These are phyloP conservation scores for Tryphoninae sp. DNA, from an alignment of 2,888 invertebrate genomes.

Conservation along the genomic window DNA sequence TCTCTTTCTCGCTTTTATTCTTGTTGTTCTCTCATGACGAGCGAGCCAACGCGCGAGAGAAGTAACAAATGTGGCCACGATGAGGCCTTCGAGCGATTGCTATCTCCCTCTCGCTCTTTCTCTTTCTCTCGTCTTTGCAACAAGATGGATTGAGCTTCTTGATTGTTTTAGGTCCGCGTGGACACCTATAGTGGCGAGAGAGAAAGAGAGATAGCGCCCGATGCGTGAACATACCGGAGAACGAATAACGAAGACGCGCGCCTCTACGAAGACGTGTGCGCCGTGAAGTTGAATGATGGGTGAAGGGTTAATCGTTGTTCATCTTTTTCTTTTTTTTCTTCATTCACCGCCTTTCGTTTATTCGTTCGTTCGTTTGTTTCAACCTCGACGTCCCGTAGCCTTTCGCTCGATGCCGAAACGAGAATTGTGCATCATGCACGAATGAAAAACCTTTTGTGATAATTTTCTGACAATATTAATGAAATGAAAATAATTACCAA, in stretches of 20 bases:
- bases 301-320: constrained; percentile 65
- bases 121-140: constrained; percentile 48
- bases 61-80: constrained; percentile 47
- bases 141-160: constrained; percentile 69
- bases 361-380: constrained; percentile 44
- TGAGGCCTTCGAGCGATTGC: constrained; percentile 30
- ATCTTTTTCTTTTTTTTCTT: constrained; percentile 27
- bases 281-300: constrained; percentile 62
- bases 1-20: not conserved
- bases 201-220: constrained; percentile 18
- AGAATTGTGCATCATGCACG: not conserved
- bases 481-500: not conserved
- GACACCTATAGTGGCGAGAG: constrained; percentile 64
- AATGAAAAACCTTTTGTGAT: constrained; percentile 1
- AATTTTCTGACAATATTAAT: not conserved
- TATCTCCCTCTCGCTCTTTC: constrained; percentile 34
- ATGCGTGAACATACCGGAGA: constrained; percentile 45
- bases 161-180: constrained; percentile 68
- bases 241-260: constrained; percentile 59
- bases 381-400: constrained; percentile 29
- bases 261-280: constrained; percentile 44
- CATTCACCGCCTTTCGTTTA: constrained; percentile 1
- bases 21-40: constrained; percentile 44
- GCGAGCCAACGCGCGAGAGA: constrained; percentile 43
- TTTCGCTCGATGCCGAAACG: constrained; percentile 24